Evolutionary conservation across 2,797 vertebrate genomes (phyloP).

Genomic region (Onychomys leucogaster): DNA sequence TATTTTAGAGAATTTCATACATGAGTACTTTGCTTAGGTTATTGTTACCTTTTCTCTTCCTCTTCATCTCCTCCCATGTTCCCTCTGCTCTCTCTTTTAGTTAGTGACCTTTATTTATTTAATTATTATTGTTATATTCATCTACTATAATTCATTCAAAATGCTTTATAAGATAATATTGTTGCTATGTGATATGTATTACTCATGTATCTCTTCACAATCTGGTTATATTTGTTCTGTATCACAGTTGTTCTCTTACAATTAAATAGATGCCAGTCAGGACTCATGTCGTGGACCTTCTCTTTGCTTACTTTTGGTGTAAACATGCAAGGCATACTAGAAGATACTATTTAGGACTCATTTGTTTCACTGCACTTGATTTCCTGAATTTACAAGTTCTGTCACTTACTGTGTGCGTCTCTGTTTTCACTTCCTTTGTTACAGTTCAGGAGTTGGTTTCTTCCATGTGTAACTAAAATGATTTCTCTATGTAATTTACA

Average conservation of each 20-base stretch:
- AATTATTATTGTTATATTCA: neutral
- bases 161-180: slow-evolving; percentile 1
- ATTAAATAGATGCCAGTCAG: slow-evolving; percentile 5
- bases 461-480: slow-evolving; percentile 7
- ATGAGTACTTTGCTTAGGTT: neutral
- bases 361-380: slow-evolving; percentile 2
- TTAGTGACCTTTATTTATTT: neutral
- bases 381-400: slow-evolving; percentile 37
- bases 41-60: neutral
- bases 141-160: slow-evolving; percentile 10
- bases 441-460: slow-evolving; percentile 26
- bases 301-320: neutral
- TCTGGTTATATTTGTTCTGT: slow-evolving; percentile 21
- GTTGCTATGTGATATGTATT: neutral
- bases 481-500: neutral
- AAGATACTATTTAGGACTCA: slow-evolving; percentile 7
- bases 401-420: neutral
- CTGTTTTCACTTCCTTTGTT: slow-evolving; percentile 24
- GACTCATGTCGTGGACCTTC: neutral
- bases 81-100: neutral
- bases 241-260: slow-evolving; percentile 20
- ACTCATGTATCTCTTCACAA: neutral
- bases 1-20: neutral
- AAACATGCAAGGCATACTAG: neutral
- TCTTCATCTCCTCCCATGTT: neutral